These are phyloP conservation scores for Drosophila borborema DNA, from an alignment of 2,888 invertebrate species.

Conservation along the genomic window DNA sequence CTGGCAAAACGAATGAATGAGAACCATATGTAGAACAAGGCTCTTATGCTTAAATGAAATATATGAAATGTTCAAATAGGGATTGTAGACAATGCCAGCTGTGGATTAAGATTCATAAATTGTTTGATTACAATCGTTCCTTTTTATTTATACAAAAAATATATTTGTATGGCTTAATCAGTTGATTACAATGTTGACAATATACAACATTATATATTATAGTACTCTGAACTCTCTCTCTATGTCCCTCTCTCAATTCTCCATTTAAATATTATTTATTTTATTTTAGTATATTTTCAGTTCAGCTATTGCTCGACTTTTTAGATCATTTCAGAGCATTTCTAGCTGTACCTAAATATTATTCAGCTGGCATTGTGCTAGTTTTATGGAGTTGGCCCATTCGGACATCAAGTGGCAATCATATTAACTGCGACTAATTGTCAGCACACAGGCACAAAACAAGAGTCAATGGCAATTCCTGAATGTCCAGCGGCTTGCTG, in stretches of 20 bases:
- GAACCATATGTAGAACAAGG: neutral
- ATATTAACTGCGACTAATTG: slow-evolving; percentile 76
- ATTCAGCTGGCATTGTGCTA: slow-evolving; percentile 48
- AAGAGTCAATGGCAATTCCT: slow-evolving; percentile 45
- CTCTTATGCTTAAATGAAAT: neutral
- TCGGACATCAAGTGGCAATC: slow-evolving; percentile 77
- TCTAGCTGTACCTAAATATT: slow-evolving; percentile 13
- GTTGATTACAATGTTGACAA: too few species aligned
- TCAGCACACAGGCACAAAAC: slow-evolving; percentile 62
- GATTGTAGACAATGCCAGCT: neutral
- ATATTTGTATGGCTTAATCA: too few species aligned
- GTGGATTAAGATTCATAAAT: neutral
- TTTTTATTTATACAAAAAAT: neutral
- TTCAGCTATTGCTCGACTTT: neutral
- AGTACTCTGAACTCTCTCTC: too few species aligned
- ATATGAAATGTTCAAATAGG: too few species aligned
- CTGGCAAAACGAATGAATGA: neutral
- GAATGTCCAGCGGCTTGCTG: slow-evolving; percentile 48
- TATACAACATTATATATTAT: too few species aligned
- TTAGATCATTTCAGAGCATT: slow-evolving; percentile 10
- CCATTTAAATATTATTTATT: too few species aligned
- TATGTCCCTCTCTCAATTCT: too few species aligned
- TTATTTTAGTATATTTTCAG: too few species aligned
- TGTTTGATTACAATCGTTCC: neutral
- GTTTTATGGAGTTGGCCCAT: slow-evolving; percentile 43